phyloP scores from a whole-genome alignment of 1,140 invertebrate species.

The Zaprionus ghesquierei region DNA sequence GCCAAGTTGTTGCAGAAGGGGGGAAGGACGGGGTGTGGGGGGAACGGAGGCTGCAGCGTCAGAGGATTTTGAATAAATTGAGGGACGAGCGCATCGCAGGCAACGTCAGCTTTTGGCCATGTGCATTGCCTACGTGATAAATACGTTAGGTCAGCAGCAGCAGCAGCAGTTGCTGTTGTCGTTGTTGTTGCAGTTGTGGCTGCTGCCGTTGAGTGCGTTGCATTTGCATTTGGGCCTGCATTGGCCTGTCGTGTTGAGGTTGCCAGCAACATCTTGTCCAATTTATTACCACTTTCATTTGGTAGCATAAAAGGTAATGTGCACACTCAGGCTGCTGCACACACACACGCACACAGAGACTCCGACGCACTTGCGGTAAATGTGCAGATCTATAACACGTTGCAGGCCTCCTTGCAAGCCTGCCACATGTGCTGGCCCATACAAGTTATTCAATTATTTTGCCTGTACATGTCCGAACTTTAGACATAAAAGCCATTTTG shows the following conservation, averaged over 20 bases:
- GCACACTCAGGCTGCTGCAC: not conserved
- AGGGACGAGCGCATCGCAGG: constrained; percentile 23
- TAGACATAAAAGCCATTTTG: constrained; percentile 29
- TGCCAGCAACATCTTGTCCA: constrained; percentile 82
- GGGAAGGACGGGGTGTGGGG: not conserved
- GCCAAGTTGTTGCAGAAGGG: constrained; percentile 29
- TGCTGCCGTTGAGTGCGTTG: constrained; percentile 50
- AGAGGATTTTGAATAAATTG: not conserved
- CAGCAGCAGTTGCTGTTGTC: not conserved
- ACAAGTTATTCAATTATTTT: constrained; percentile 67
- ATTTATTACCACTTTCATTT: constrained; percentile 82
- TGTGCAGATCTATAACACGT: constrained; percentile 73
- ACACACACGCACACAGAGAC: constrained; percentile 14
- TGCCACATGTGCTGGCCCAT: not conserved
- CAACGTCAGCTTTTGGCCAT: constrained; percentile 67
- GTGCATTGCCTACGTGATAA: constrained; percentile 71
- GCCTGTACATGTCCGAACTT: constrained; percentile 4
- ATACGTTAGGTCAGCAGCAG: constrained; percentile 51
- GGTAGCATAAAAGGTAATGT: constrained; percentile 78
- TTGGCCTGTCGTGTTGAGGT: constrained; percentile 74
- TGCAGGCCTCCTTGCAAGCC: constrained; percentile 42
- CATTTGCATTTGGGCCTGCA: constrained; percentile 61
- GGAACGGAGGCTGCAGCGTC: not conserved
- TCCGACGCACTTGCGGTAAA: constrained; percentile 50
- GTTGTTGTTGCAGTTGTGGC: constrained; percentile 17